Conservation (phyloP, 2,113 vertebrate species). For the Jacana jacana region DNA sequence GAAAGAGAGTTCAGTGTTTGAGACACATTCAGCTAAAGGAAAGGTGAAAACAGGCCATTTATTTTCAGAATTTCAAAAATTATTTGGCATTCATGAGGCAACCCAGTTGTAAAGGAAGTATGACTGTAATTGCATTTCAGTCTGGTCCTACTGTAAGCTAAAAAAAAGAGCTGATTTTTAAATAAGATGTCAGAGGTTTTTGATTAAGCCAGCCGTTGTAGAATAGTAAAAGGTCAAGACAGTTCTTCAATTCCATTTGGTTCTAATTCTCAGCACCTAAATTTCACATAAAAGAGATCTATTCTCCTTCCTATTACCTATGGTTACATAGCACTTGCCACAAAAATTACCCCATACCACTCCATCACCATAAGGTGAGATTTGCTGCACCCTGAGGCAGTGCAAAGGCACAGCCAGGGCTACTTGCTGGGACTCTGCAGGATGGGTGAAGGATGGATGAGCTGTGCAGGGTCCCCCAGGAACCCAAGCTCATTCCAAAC, state of each 20-base stretch:
- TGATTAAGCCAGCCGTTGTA: not conserved
- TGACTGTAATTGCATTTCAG: not conserved
- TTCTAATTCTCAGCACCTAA: not conserved
- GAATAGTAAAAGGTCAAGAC: not conserved
- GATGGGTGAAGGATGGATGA: not conserved
- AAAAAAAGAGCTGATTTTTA: not conserved
- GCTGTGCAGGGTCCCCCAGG: not conserved
- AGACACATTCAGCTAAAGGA: not conserved
- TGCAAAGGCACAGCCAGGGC: accelerated
- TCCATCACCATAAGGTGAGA: not conserved
- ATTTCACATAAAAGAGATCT: not conserved
- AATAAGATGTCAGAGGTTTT: not conserved
- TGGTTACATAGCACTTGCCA: not conserved
- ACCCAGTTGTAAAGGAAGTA: not conserved
- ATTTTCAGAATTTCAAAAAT: not conserved
- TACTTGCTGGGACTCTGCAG: not conserved
- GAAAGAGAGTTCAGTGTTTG: not conserved
- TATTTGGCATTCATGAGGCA: not conserved
- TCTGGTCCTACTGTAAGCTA: not conserved
- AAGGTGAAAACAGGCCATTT: not conserved
- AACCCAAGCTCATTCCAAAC: not conserved
- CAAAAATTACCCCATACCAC: accelerated
- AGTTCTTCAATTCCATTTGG: not conserved
- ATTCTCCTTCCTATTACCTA: not conserved
- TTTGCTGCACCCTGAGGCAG: not conserved